Evolutionary conservation across 2,797 vertebrate genomes (phyloP).

Genomic region (Hypotaenidia philippensis): DNA sequence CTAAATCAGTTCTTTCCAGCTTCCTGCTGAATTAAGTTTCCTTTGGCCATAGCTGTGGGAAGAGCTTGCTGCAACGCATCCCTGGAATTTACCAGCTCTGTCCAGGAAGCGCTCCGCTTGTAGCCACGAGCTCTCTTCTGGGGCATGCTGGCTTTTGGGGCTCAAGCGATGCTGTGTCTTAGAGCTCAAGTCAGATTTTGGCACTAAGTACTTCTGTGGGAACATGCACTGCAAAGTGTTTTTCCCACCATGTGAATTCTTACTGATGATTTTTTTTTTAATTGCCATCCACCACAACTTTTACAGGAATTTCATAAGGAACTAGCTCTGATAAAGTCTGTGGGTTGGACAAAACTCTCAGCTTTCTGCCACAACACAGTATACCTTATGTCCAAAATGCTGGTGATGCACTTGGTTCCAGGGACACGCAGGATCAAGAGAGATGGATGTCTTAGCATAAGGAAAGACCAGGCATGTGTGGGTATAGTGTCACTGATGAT

Average conservation of each 20-base stretch:
- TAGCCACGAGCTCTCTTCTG: not conserved
- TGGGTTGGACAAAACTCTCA: not conserved
- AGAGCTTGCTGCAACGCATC: not conserved
- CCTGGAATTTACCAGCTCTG: conserved; percentile 37
- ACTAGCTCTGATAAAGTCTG: not conserved
- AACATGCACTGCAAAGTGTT: not conserved
- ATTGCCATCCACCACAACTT: not conserved
- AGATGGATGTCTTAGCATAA: not conserved
- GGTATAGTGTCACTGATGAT: accelerated
- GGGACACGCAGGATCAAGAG: no score
- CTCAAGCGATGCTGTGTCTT: not conserved
- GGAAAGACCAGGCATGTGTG: accelerated
- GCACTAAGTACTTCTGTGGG: not conserved
- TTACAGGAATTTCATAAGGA: not conserved
- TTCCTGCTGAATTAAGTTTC: not conserved
- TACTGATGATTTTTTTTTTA: not conserved
- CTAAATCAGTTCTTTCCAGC: not conserved
- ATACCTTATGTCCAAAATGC: not conserved
- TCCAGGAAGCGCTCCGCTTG: not conserved
- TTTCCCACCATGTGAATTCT: not conserved
- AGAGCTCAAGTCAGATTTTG: not conserved
- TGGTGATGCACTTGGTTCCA: not conserved
- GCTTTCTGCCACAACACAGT: not conserved
- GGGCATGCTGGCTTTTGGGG: not conserved
- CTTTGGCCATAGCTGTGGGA: not conserved